A percentile compares a stretch with the other conserved stretches of the same genome.
phyloP scores from a whole-genome alignment of 2,113 vertebrate genomes.

The Phainopepla nitens region DNA sequence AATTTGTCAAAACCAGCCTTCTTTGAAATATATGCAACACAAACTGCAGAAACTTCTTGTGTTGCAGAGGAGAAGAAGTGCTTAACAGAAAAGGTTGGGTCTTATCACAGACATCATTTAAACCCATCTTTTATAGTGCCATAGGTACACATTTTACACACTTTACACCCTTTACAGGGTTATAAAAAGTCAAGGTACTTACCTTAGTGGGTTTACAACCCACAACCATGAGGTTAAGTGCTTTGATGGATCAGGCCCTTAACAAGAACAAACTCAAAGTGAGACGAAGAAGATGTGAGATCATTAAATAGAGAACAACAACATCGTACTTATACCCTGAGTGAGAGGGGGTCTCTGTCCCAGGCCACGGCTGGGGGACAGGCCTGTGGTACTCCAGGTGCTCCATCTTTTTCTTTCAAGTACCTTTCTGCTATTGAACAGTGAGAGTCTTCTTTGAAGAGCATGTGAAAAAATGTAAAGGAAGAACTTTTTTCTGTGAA shows the following conservation, averaged over 20 bases:
- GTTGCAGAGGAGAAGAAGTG: not conserved
- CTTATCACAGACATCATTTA: slow-evolving; percentile 35
- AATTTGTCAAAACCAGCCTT: slow-evolving; percentile 40
- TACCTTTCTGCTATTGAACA: not conserved
- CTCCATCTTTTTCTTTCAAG: not conserved
- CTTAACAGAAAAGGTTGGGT: slow-evolving; percentile 22
- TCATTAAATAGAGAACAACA: not conserved
- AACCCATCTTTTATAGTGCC: slow-evolving; percentile 39
- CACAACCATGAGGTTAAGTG: slow-evolving; percentile 14
- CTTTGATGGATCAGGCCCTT: slow-evolving; percentile 44
- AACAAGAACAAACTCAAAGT: slow-evolving; percentile 34
- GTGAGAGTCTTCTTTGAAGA: not conserved
- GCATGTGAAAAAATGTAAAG: not conserved
- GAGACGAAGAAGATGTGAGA: not conserved
- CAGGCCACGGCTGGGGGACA: not conserved
- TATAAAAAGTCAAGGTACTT: slow-evolving; percentile 52
- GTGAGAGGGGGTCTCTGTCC: not conserved
- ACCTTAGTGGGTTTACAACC: slow-evolving; percentile 41
- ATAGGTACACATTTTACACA: slow-evolving; percentile 22
- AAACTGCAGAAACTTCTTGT: slow-evolving; percentile 28
- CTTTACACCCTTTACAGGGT: slow-evolving; percentile 31
- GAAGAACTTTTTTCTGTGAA: not conserved
- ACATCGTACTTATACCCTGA: not conserved
- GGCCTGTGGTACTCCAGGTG: not conserved
- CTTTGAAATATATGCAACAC: slow-evolving; percentile 50